phyloP scores from a whole-genome alignment of 2,888 invertebrate species.

The Hecatera dysodea region DNA sequence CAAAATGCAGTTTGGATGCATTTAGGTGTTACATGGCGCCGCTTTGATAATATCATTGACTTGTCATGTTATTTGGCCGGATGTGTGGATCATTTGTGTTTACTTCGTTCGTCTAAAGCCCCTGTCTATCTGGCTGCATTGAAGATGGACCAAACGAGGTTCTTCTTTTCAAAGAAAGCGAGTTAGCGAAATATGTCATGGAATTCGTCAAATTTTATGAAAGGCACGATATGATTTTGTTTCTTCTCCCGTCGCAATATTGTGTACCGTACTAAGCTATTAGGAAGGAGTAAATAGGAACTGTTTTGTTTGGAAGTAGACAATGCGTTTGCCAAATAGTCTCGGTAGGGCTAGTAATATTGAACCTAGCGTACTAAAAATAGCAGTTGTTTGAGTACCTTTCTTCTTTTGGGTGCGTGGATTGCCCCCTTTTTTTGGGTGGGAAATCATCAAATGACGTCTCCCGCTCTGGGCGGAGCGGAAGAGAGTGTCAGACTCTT shows the following conservation, averaged over 20 bases:
- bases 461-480: too few species aligned
- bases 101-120: neutral
- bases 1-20: neutral
- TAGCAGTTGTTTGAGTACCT: slow-evolving; percentile 7
- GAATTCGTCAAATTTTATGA: neutral
- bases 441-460: too few species aligned
- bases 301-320: slow-evolving; percentile 7
- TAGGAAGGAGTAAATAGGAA: slow-evolving; percentile 32
- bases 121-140: neutral
- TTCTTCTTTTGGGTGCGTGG: slow-evolving; percentile 6
- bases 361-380: slow-evolving; percentile 27
- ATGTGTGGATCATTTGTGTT: slow-evolving; percentile 1
- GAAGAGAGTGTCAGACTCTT: too few species aligned
- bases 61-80: neutral
- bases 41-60: neutral
- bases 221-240: neutral
- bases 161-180: neutral
- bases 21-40: neutral
- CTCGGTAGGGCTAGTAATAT: slow-evolving; percentile 7
- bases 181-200: too few species aligned
- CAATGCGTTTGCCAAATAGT: slow-evolving; percentile 21
- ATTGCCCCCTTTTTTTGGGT: too few species aligned
- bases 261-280: slow-evolving; percentile 28
- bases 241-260: neutral
- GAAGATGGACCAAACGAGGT: neutral